Conservation (phyloP, 2,888 invertebrate species). For the Perithous albicinctus region DNA sequence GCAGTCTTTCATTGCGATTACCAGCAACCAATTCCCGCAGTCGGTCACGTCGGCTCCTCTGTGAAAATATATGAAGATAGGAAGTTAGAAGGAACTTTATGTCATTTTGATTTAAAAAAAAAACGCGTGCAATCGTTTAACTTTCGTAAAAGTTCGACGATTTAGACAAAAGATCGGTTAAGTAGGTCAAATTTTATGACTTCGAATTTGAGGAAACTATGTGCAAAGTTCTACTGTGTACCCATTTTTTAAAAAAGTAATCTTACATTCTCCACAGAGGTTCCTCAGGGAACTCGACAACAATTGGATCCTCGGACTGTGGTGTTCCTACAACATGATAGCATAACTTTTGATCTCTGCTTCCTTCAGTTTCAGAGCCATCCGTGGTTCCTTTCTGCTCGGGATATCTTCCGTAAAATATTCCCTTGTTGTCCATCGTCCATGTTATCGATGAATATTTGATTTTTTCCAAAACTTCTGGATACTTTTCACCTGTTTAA, state of each 20-base stretch:
- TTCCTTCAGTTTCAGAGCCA: constrained; percentile 95
- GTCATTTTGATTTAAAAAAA: constrained; percentile 56
- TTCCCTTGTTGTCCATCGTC: constrained; percentile 97
- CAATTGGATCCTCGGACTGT: constrained; percentile 94
- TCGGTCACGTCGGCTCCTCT: constrained; percentile 95
- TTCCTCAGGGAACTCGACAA: constrained; percentile 95
- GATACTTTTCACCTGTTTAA: constrained; percentile 91
- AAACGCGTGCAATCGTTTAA: no score
- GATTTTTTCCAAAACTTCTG: constrained; percentile 95
- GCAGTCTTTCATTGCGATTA: constrained; percentile 94
- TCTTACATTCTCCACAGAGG: constrained; percentile 97
- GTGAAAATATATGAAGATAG: constrained; percentile 67
- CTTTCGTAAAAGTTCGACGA: no score
- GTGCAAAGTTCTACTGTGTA: no score
- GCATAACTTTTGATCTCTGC: constrained; percentile 96
- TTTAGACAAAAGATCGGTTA: no score
- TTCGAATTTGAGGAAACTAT: no score
- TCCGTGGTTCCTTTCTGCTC: constrained; percentile 93
- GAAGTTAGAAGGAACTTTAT: neutral
- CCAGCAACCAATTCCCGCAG: constrained; percentile 95
- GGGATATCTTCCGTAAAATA: constrained; percentile 96
- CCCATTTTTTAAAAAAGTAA: no score
- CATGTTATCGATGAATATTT: constrained; percentile 97
- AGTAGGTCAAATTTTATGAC: no score
- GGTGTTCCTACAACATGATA: constrained; percentile 95